A percentile compares a stretch with the other conserved stretches of the same genome.
Conservation (phyloP, 2,113 vertebrate genomes). For the Dasyornis broadbenti region DNA sequence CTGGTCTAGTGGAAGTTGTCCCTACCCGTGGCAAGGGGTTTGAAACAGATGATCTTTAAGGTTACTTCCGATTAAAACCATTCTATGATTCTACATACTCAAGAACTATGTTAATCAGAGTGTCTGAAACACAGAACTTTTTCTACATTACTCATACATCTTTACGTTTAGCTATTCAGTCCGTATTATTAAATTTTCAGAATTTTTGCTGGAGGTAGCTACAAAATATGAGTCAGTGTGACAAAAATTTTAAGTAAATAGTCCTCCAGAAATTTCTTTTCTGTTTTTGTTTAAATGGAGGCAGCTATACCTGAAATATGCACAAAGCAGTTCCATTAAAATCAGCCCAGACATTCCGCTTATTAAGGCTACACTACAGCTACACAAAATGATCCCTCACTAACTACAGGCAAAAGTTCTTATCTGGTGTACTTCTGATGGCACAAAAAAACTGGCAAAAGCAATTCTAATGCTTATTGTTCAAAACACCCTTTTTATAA, state of each 20-base stretch:
- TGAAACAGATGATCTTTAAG: not conserved
- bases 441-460: not conserved
- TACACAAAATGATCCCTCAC: not conserved
- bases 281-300: not conserved
- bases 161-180: not conserved
- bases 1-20: fast-evolving
- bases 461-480: not conserved
- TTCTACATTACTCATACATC: not conserved
- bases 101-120: not conserved
- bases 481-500: not conserved
- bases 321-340: not conserved
- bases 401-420: not conserved
- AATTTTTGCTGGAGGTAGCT: not conserved
- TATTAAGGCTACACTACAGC: not conserved
- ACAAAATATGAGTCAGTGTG: not conserved
- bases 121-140: not conserved
- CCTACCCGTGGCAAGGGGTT: not conserved
- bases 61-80: not conserved
- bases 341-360: not conserved
- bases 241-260: not conserved
- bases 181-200: not conserved
- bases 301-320: not conserved
- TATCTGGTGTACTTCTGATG: not conserved
- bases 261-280: not conserved
- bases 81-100: not conserved